Conservation (phyloP, 2,797 vertebrate species). For the Nannoperca australis region DNA sequence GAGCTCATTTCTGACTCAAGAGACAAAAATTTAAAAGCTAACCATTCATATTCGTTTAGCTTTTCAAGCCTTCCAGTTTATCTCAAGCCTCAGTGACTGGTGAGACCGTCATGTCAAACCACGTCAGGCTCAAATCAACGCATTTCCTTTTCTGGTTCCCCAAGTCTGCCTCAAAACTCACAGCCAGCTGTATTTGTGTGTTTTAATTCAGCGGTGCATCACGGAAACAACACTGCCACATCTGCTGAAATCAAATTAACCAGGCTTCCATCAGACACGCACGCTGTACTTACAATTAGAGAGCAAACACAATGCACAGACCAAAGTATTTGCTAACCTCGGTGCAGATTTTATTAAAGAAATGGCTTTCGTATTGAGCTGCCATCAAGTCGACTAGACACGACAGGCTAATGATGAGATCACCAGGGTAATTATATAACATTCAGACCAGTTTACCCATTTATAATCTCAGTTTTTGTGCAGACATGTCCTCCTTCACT, state of each 20-base stretch:
- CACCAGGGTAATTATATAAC: too few species aligned
- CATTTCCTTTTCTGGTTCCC: not conserved
- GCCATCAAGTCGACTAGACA: not conserved
- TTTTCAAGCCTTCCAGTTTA: not conserved
- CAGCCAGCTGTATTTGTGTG: not conserved
- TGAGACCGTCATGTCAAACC: not conserved
- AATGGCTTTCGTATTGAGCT: not conserved
- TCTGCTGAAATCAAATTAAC: conserved; percentile 7
- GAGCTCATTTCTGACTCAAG: not conserved
- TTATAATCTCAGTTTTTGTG: conserved; percentile 2
- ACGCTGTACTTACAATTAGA: not conserved
- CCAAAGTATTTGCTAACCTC: not conserved
- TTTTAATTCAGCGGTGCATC: not conserved
- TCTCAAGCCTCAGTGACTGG: not conserved
- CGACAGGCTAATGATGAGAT: not conserved
- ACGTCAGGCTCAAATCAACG: not conserved
- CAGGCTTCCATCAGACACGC: not conserved
- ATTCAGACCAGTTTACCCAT: too few species aligned
- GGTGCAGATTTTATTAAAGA: conserved; percentile 5
- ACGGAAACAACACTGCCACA: not conserved
- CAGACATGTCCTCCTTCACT: not conserved
- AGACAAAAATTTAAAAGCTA: not conserved
- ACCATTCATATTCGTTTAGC: not conserved
- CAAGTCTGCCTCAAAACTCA: not conserved
- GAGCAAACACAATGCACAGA: not conserved